Evolutionary conservation across 2,113 vertebrate genomes (phyloP), one percentile per base, ranked within the genome.

Genomic region (Spilogale gracilis): DNA sequence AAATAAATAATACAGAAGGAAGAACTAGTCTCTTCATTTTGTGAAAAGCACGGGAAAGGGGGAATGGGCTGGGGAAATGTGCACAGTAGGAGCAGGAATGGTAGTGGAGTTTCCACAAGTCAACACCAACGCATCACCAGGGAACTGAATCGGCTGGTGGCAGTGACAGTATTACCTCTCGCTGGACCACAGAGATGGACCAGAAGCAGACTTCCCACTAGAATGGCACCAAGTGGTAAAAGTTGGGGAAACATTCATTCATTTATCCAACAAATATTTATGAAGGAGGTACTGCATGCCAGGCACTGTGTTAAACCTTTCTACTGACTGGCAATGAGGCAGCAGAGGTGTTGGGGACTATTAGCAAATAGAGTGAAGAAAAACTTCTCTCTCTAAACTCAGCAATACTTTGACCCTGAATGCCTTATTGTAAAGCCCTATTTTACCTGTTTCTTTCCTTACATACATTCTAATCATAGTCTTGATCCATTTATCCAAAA

Each of bases 251-350:
- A 27, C 2, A 2, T 30, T 58, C 14, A 79, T 30, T 83, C 69
- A 79, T 74, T 92, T 79, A 38, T 27, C 69, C 50, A 90, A 85
- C 52, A 86, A 90, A 45, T 43, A 67, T 88, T 63, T 86, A 91
- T 6, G 38, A 5, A 96, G 6, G n/a, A 87, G 9, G 5, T 65
- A 6, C 10, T 14, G 23, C 16, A 4, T 73, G 73, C 52, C 67
- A 60, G 9, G 30, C 67, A 90, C 21, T 84, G 20, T 16, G 12
- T 9, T 27, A 48, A 21, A 50, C 1, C 8, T 9, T 67, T 85
- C 91, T 23, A 50, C 13, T 45, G n/a, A 20, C 45, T 67, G 18
- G 52, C 54, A 58, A 2, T 32, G 74, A 94, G 38, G 17, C 3
- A 74, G 58, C 61, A 80, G 43, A 95, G n/a, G 48, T 91, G 27